Evolutionary conservation across 2,113 vertebrate genomes (phyloP).

Genomic region (Haplotaxodon microlepis): DNA sequence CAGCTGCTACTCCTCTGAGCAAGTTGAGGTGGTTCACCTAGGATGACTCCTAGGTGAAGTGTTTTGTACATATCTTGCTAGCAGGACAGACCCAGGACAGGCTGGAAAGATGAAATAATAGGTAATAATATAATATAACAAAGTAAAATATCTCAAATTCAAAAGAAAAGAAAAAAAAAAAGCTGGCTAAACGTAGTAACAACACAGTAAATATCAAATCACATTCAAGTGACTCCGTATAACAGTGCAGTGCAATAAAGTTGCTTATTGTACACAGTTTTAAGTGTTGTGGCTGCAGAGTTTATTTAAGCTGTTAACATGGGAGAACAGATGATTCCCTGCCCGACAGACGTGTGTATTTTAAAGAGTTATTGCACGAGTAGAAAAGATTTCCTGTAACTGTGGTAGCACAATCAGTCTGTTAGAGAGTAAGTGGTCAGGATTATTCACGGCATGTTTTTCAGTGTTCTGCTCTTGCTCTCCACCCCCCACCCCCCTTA

Average conservation of each 20-base stretch:
- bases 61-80: not conserved
- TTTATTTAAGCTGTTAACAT: not conserved
- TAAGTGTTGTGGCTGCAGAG: not conserved
- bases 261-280: not conserved
- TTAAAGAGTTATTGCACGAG: not conserved
- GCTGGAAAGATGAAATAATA: not conserved
- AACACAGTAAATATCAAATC: not conserved
- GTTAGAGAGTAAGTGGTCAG: not conserved
- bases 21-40: not conserved
- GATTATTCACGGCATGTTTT: not conserved
- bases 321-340: not conserved
- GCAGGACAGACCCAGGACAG: not conserved
- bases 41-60: not conserved
- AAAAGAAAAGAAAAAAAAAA: not conserved
- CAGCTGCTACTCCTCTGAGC: not conserved
- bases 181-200: not conserved
- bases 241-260: not conserved
- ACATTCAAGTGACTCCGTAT: not conserved
- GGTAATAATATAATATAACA: not conserved
- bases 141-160: not conserved
- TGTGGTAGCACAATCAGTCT: not conserved
- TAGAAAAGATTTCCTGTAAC: not conserved
- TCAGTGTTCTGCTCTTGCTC: not conserved
- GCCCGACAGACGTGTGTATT: not conserved
- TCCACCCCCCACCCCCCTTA: not conserved